Percentiles rank a stretch among this genome's conserved stretches.
Evolutionary conservation across 1,140 invertebrate genomes (phyloP).

Genomic region (Drosophila ambigua): DNA sequence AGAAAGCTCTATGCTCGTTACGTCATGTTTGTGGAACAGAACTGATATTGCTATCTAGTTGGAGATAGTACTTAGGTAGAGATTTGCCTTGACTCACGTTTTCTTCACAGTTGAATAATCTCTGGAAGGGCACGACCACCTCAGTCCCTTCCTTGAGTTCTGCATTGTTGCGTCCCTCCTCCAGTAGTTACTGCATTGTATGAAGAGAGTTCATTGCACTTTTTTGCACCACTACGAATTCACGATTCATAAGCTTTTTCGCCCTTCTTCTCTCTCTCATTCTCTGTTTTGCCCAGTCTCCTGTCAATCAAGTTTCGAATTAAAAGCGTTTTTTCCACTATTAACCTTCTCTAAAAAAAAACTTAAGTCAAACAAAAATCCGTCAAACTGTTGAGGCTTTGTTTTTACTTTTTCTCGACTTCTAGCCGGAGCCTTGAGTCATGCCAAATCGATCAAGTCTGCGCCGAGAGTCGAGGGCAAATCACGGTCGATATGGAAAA

Average conservation of each 20-base stretch:
- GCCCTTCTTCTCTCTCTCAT: neutral
- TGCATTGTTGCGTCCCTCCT: neutral
- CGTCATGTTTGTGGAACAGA: slow-evolving; percentile 30
- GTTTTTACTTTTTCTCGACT: slow-evolving; percentile 39
- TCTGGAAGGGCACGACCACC: too few relatives aligned
- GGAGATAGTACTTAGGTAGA: too few relatives aligned
- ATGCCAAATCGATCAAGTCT: slow-evolving; percentile 35
- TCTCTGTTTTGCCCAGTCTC: slow-evolving; percentile 11
- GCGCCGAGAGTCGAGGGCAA: slow-evolving; percentile 51
- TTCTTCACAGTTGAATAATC: too few relatives aligned
- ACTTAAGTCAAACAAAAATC: slow-evolving; percentile 20
- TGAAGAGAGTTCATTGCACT: slow-evolving; percentile 58
- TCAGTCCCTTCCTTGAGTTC: neutral
- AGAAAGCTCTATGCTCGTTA: slow-evolving; percentile 40
- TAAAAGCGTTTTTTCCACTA: slow-evolving; percentile 22
- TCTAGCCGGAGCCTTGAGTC: slow-evolving; percentile 50
- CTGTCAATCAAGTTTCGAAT: slow-evolving; percentile 31
- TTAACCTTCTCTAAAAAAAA: slow-evolving; percentile 31
- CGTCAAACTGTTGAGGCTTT: slow-evolving; percentile 22
- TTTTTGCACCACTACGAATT: slow-evolving; percentile 29
- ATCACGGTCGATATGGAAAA: neutral
- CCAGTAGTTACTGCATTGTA: neutral
- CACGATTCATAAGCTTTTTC: slow-evolving; percentile 10
- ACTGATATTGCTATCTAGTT: slow-evolving; percentile 20
- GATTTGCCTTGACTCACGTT: too few relatives aligned